These are phyloP conservation scores for Diorhabda carinulata DNA, from an alignment of 1,140 invertebrate species.

Conservation along the genomic window DNA sequence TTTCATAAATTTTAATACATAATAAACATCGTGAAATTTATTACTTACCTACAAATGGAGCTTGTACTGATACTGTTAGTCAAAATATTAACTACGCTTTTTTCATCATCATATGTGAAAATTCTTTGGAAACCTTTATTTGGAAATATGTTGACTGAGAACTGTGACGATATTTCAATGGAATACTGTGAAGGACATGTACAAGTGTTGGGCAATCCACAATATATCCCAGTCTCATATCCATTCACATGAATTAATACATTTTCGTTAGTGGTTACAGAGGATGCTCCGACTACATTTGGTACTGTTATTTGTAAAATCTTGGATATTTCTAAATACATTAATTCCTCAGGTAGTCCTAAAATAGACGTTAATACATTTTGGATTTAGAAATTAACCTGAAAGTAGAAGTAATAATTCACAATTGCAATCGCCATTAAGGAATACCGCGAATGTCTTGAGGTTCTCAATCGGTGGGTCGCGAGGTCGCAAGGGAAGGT, in stretches of 20 bases:
- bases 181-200: constrained; percentile 37
- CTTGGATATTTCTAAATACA: constrained; percentile 41
- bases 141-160: constrained; percentile 29
- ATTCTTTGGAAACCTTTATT: constrained; percentile 36
- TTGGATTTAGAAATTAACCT: background rate
- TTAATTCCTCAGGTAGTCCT: constrained; percentile 37
- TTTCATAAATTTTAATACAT: no score
- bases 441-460: no score
- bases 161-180: constrained; percentile 34
- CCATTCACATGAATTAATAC: constrained; percentile 35
- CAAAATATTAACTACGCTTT: constrained; percentile 34
- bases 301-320: constrained; percentile 32
- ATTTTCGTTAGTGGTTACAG: constrained; percentile 27
- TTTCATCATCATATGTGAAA: constrained; percentile 36
- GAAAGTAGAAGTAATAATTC: background rate
- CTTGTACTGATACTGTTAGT: constrained; percentile 39
- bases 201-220: constrained; percentile 36
- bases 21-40: background rate
- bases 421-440: no score
- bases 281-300: constrained; percentile 30
- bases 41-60: constrained; percentile 32
- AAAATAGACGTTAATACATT: constrained; percentile 12
- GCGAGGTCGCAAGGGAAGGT: no score
- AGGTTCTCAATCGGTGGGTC: no score
- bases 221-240: constrained; percentile 31